These are phyloP conservation scores for Cynopterus brachyotis DNA, from an alignment of 2,113 vertebrate genomes.

Conservation along the genomic window DNA sequence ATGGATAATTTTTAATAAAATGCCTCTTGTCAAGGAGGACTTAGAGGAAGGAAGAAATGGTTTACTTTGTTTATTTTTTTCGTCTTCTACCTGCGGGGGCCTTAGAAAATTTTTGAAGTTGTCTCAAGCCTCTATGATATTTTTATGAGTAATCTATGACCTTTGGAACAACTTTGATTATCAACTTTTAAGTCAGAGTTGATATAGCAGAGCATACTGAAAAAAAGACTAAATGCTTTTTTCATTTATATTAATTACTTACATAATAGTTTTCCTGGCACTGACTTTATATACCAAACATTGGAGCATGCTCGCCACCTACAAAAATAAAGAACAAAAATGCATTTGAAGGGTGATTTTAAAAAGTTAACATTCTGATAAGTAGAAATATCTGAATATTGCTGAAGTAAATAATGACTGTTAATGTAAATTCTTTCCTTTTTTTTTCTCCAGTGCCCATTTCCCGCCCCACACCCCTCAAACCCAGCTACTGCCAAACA, in stretches of 20 bases:
- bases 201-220: background rate
- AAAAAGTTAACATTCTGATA: background rate
- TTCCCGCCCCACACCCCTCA: no score
- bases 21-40: background rate
- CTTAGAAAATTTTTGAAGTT: background rate
- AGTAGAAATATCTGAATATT: background rate
- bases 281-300: background rate
- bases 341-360: background rate
- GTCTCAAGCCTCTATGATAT: background rate
- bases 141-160: background rate
- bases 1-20: constrained; percentile 15
- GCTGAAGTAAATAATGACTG: background rate
- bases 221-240: background rate
- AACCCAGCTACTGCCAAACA: background rate
- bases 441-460: background rate
- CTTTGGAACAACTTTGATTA: background rate
- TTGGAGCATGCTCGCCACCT: background rate
- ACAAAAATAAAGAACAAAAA: background rate
- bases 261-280: background rate
- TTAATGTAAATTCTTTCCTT: background rate
- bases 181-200: constrained; percentile 26
- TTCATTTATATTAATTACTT: constrained; percentile 19
- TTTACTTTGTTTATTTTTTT: background rate
- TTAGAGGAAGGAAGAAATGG: background rate
- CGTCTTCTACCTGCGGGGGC: background rate